phyloP scores from a whole-genome alignment of 2,113 vertebrate genomes.

The Agapornis roseicollis region DNA sequence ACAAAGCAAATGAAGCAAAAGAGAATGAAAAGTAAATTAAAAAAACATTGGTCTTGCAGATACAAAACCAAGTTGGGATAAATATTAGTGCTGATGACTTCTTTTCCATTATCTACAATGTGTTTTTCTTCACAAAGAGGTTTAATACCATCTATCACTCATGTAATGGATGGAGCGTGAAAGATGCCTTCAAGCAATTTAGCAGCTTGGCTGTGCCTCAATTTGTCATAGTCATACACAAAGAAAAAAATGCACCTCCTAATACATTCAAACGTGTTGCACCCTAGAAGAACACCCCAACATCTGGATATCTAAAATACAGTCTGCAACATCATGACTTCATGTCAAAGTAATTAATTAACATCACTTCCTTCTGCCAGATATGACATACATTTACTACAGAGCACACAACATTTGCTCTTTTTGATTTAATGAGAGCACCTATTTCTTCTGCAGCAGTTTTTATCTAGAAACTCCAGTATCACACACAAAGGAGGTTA shows the following conservation, averaged over 20 bases:
- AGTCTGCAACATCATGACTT: not conserved
- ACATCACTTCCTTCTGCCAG: not conserved
- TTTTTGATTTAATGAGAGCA: not conserved
- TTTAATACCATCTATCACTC: slow-evolving; percentile 55
- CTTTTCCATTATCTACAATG: slow-evolving; percentile 40
- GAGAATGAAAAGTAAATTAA: slow-evolving; percentile 39
- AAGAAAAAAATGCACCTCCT: slow-evolving; percentile 20
- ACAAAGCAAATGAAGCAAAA: slow-evolving; percentile 40
- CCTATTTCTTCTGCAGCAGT: not conserved
- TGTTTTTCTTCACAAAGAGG: not conserved
- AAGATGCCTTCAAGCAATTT: slow-evolving; percentile 60
- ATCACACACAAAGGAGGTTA: not conserved
- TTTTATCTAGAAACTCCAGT: not conserved
- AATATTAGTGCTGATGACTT: slow-evolving; percentile 38
- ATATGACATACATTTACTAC: not conserved
- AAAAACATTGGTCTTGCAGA: slow-evolving; percentile 26
- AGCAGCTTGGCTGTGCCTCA: slow-evolving; percentile 49
- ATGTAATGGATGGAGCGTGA: slow-evolving; percentile 53
- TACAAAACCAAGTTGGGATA: slow-evolving; percentile 38
- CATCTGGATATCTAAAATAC: slow-evolving; percentile 24
- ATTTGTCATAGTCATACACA: slow-evolving; percentile 57
- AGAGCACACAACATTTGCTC: not conserved
- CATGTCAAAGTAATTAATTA: slow-evolving; percentile 38
- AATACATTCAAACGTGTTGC: slow-evolving; percentile 34
- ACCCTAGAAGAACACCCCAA: slow-evolving; percentile 28